A percentile compares a stretch with the other conserved stretches of the same genome.
Evolutionary conservation across 2,113 vertebrate species (phyloP).

Genomic region (Crocuta crocuta): DNA sequence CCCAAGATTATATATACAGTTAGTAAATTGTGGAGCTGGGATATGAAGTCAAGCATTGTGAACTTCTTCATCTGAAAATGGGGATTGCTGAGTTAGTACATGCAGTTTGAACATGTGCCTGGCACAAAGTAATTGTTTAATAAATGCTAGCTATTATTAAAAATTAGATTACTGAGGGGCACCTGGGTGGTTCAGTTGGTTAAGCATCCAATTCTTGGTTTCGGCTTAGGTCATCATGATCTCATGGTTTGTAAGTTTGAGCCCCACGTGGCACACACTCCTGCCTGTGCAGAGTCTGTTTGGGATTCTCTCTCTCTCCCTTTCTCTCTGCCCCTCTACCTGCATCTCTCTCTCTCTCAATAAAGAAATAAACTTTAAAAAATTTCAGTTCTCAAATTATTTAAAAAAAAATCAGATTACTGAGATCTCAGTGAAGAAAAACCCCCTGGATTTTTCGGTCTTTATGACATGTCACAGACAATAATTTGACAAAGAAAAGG

Average conservation of each 20-base stretch:
- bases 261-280: no score
- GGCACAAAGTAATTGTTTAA: not conserved
- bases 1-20: not conserved
- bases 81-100: not conserved
- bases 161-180: not conserved
- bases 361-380: no score
- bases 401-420: not conserved
- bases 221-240: no score
- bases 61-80: not conserved
- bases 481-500: conserved; percentile 5
- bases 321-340: no score
- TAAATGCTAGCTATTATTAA: not conserved
- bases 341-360: no score
- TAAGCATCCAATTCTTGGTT: no score
- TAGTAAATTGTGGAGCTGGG: not conserved
- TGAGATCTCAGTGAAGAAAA: not conserved
- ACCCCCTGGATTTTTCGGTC: not conserved
- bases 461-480: not conserved
- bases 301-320: no score
- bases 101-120: not conserved
- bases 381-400: not conserved
- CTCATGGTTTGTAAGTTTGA: no score
- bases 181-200: no score
- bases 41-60: not conserved
- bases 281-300: no score